Percentiles rank a stretch among this genome's conserved stretches.
Conservation (phyloP, 2,113 vertebrate species). For the Neotoma lepida region DNA sequence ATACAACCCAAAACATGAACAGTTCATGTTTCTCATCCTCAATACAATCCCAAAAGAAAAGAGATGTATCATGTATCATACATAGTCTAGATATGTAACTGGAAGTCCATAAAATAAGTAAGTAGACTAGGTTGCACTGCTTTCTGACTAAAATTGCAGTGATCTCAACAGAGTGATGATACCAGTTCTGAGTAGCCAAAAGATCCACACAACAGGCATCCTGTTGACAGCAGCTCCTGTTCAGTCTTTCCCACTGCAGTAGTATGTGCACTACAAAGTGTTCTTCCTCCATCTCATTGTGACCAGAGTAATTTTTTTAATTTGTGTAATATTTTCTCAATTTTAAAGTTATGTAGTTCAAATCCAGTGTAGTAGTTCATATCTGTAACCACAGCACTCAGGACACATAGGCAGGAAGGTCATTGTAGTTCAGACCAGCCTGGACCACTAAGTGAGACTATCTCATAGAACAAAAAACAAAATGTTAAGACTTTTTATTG, state of each 20-base stretch:
- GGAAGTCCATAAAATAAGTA: neutral
- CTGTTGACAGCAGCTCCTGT: neutral
- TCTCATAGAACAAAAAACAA: neutral
- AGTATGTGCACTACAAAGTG: neutral
- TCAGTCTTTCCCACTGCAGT: fast-evolving
- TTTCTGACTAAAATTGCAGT: fast-evolving
- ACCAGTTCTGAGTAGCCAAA: fast-evolving
- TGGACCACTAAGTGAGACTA: neutral
- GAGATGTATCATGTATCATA: neutral
- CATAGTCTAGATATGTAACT: neutral
- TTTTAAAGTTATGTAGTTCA: neutral
- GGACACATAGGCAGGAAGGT: neutral
- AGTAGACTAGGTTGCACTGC: fast-evolving
- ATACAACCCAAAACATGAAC: neutral
- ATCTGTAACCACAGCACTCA: neutral
- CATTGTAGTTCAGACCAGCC: neutral
- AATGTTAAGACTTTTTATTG: neutral
- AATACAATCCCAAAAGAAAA: neutral
- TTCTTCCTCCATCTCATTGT: neutral
- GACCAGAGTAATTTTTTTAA: neutral
- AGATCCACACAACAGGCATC: fast-evolving
- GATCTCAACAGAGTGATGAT: neutral
- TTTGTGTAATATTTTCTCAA: neutral
- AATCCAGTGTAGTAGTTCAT: neutral
- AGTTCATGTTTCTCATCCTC: neutral